A percentile compares a stretch with the other conserved stretches of the same genome.
These are phyloP conservation scores for Cotesia glomerata DNA, from an alignment of 1,140 invertebrate genomes.

Conservation along the genomic window DNA sequence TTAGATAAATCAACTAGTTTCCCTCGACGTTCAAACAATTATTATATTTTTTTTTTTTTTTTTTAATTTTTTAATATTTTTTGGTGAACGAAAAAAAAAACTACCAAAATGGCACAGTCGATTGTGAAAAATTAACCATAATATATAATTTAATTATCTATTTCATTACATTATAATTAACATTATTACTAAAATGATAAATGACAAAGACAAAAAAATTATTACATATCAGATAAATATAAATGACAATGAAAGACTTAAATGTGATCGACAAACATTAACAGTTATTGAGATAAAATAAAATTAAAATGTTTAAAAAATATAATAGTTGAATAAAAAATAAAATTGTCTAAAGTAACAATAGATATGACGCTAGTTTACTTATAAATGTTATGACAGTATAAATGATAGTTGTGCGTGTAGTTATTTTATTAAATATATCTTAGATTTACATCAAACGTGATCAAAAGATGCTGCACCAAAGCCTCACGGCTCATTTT, in stretches of 20 bases:
- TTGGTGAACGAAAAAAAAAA: background rate
- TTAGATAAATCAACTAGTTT: conserved; percentile 34
- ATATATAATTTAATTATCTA: background rate
- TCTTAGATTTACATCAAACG: background rate
- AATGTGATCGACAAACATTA: conserved; percentile 16
- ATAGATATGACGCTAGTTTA: background rate
- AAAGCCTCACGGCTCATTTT: background rate
- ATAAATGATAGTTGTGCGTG: conserved; percentile 25
- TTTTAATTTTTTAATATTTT: background rate
- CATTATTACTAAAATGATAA: conserved; percentile 22
- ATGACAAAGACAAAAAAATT: conserved; percentile 13
- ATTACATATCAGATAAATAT: conserved; percentile 4
- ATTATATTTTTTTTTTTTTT: background rate
- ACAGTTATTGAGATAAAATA: conserved; percentile 4
- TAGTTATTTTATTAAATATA: conserved; percentile 8
- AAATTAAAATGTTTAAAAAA: background rate
- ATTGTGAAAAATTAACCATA: background rate
- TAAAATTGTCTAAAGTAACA: background rate
- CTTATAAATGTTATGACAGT: conserved; percentile 6
- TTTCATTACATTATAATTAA: conserved; percentile 15
- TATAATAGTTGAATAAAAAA: background rate
- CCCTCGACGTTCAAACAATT: conserved; percentile 29
- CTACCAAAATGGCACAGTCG: background rate
- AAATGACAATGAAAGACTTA: conserved; percentile 19
- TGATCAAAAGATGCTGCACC: background rate